phyloP scores from a whole-genome alignment of 2,888 invertebrate species.

The Caenorhabditis drosophilae region DNA sequence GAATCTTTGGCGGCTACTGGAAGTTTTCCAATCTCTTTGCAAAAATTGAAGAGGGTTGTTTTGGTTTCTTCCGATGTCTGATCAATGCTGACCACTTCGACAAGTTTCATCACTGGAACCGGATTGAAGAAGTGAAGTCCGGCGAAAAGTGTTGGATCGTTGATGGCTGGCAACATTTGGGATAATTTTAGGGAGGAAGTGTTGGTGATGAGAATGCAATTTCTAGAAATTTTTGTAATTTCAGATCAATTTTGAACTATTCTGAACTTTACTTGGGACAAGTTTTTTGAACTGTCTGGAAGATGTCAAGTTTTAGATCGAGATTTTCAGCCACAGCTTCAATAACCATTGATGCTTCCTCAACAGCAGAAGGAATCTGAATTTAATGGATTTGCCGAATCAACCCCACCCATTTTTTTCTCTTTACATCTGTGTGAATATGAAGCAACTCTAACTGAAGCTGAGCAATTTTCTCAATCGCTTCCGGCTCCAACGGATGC shows the following conservation, averaged over 20 bases:
- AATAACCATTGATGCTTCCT: constrained; percentile 79
- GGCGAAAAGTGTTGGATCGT: constrained; percentile 76
- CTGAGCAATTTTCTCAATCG: constrained; percentile 25
- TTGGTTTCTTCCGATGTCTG: constrained; percentile 82
- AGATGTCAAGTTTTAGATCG: constrained; percentile 79
- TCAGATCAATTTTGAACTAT: background rate
- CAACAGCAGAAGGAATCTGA: constrained; percentile 72
- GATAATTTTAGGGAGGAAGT: constrained; percentile 85
- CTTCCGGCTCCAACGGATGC: constrained; percentile 26
- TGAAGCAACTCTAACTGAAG: constrained; percentile 27
- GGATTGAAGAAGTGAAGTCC: constrained; percentile 92
- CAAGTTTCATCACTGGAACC: constrained; percentile 85
- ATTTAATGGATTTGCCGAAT: constrained; percentile 44
- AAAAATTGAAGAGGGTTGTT: constrained; percentile 79
- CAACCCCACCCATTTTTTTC: background rate
- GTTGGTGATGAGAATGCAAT: constrained; percentile 85
- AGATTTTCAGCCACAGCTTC: constrained; percentile 87
- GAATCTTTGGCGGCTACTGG: constrained; percentile 89
- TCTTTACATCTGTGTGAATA: constrained; percentile 44
- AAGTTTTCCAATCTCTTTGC: constrained; percentile 81
- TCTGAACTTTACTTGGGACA: constrained; percentile 68
- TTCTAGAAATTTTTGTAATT: constrained; percentile 71
- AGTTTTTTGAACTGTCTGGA: constrained; percentile 78
- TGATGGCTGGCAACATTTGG: constrained; percentile 74
- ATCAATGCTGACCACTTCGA: constrained; percentile 81